A percentile compares a stretch with the other conserved stretches of the same genome.
Evolutionary conservation across 2,888 invertebrate species (phyloP).

Genomic region (Sphinx pinastri): DNA sequence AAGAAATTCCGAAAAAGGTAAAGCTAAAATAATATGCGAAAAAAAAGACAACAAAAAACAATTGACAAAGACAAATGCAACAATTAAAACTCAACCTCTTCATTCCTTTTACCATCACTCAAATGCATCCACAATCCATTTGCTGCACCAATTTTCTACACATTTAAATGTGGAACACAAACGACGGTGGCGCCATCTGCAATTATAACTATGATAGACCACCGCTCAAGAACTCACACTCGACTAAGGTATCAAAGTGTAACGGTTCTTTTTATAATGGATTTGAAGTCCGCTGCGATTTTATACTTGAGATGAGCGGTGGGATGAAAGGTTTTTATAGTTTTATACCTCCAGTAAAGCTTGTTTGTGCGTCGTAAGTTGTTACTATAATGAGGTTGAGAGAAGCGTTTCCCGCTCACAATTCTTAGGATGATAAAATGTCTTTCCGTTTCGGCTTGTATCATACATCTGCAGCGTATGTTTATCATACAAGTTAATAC

Average conservation of each 20-base stretch:
- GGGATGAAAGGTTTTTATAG: slow-evolving; percentile 57
- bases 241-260: slow-evolving; percentile 20
- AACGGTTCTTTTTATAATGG: slow-evolving; percentile 41
- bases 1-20: not conserved
- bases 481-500: not conserved
- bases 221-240: slow-evolving; percentile 36
- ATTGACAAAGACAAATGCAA: slow-evolving; percentile 1
- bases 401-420: slow-evolving; percentile 30
- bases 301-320: slow-evolving; percentile 53
- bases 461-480: too few species aligned
- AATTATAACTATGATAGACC: slow-evolving; percentile 47
- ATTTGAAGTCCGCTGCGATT: slow-evolving; percentile 44
- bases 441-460: not conserved
- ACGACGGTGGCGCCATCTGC: slow-evolving; percentile 48
- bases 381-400: slow-evolving; percentile 41
- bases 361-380: slow-evolving; percentile 36
- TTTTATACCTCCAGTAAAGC: slow-evolving; percentile 50
- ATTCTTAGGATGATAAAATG: not conserved
- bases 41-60: not conserved
- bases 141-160: slow-evolving; percentile 21
- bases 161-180: slow-evolving; percentile 59
- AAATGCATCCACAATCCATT: slow-evolving; percentile 15
- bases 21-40: not conserved
- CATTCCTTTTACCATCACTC: slow-evolving; percentile 29
- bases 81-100: slow-evolving; percentile 18